A percentile compares a stretch with the other conserved stretches of the same genome.
Evolutionary conservation across 2,888 invertebrate genomes (phyloP).

Genomic region (Leptothorax acervorum): DNA sequence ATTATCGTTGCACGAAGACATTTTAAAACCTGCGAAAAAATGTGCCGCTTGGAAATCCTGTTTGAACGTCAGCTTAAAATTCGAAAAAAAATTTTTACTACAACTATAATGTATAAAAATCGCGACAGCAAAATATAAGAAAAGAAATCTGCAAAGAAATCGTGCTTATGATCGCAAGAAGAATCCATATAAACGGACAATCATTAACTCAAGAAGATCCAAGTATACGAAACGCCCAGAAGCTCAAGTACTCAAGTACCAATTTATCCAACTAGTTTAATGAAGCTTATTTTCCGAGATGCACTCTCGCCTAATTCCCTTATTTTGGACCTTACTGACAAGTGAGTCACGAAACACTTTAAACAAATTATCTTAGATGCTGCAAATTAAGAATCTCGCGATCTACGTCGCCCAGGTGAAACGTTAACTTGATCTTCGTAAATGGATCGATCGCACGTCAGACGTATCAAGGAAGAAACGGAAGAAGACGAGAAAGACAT

Average conservation of each 20-base stretch:
- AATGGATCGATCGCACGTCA: constrained; percentile 28
- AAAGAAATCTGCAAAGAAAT: neutral
- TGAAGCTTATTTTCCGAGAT: constrained; percentile 14
- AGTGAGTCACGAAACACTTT: neutral
- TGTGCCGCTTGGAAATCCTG: neutral
- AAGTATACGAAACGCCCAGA: constrained; percentile 37
- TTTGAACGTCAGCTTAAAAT: constrained; percentile 4
- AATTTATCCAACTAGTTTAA: neutral
- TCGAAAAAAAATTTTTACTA: neutral
- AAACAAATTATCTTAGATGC: neutral
- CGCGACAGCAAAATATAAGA: neutral
- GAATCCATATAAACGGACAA: constrained; percentile 29
- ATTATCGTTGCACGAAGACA: neutral
- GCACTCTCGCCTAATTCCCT: neutral
- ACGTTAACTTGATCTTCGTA: constrained; percentile 5
- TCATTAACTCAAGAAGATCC: constrained; percentile 33
- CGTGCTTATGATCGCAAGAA: neutral
- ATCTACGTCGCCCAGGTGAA: neutral
- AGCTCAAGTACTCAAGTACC: constrained; percentile 21
- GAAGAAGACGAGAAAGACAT: neutral
- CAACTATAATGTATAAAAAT: neutral
- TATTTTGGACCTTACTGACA: constrained; percentile 8
- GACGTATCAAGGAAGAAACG: neutral
- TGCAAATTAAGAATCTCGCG: neutral
- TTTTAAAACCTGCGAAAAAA: constrained; percentile 17